Base-by-base conservation (phyloP, 2,797 vertebrate species). In the Sciurus vulgaris region DNA sequence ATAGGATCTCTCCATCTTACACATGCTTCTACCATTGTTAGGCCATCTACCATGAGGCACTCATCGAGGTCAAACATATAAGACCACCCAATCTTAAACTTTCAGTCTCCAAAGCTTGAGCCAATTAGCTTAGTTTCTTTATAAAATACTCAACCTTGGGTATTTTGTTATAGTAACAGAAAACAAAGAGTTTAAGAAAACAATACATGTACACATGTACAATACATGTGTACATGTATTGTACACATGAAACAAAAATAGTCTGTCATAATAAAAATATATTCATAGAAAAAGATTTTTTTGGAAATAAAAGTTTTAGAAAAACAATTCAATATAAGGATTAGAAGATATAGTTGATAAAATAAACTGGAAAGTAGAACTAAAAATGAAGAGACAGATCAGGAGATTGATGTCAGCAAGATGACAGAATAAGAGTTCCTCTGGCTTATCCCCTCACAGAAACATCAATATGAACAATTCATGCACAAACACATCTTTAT, bases 271-370 rank as follows among this genome's bases (percentile, higher is more conserved):
- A 79, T 79, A 11, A 74, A 86, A 59, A 79, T 61, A 44, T 67
- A 81, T 65, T 74, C 28, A 74, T 4, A 49, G 28, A 28, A 49
- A 63, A 84, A 89, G 47, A 61, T 13, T 20, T 15, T 65, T 73
- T 90, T 82, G 10, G 49, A 90, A 61, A 86, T 35, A 69, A 85
- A 93, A 89, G 74, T 90, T 12, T 51, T 61, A 69, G 41, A 15
- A 67, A 86, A 93, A 44, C 7, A 81, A 30, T 74, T 73, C n/a
- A 74, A 12, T 30, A 33, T 30, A 88, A 65, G 12, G 22, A 84
- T 20, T 41, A 5, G 26, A 70, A 73, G 38, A 78, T 33, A 74
- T 82, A 9, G 15, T 15, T 56, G 11, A 88, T 26, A 91, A 84
- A 94, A 65, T 49, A 47, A 22, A 84, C 3, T 15, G 83, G 35